These are phyloP conservation scores for Blomia tropicalis DNA, from an alignment of 2,888 invertebrate genomes.

Conservation along the genomic window DNA sequence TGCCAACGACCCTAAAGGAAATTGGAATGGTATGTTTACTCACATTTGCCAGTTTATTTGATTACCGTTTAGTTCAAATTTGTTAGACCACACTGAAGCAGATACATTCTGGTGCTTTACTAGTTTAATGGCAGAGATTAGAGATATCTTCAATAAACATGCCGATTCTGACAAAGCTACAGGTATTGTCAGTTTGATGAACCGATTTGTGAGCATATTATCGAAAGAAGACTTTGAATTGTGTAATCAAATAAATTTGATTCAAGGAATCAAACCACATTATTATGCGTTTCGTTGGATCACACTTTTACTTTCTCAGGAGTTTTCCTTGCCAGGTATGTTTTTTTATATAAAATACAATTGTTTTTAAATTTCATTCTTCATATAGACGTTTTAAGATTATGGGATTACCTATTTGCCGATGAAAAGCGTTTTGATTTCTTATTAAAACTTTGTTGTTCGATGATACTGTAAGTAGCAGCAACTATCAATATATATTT, in stretches of 20 bases:
- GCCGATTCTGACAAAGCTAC: slow-evolving; percentile 66
- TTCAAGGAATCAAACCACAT: slow-evolving; percentile 77
- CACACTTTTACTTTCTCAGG: slow-evolving; percentile 82
- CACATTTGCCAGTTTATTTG: not conserved
- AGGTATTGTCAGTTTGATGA: slow-evolving; percentile 65
- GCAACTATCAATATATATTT: too few relatives aligned
- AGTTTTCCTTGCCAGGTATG: slow-evolving; percentile 69
- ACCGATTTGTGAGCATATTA: slow-evolving; percentile 55
- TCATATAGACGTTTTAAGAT: slow-evolving; percentile 62
- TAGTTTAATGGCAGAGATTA: slow-evolving; percentile 88
- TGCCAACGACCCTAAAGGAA: slow-evolving; percentile 65
- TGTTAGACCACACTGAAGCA: slow-evolving; percentile 72
- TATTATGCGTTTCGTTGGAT: slow-evolving; percentile 97
- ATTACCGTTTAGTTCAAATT: not conserved
- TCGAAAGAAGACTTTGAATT: slow-evolving; percentile 58
- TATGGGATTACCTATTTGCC: slow-evolving; percentile 93
- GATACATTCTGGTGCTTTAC: slow-evolving; percentile 98
- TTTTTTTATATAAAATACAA: slow-evolving; percentile 2
- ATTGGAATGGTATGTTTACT: slow-evolving; percentile 51
- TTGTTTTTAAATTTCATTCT: too few relatives aligned
- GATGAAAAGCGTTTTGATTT: slow-evolving; percentile 76
- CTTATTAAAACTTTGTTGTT: slow-evolving; percentile 78
- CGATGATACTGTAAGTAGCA: slow-evolving; percentile 96
- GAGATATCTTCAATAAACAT: slow-evolving; percentile 90
- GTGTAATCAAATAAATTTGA: slow-evolving; percentile 52